phyloP scores from a whole-genome alignment of 2,113 vertebrate genomes.

The Notothenia coriiceps region DNA sequence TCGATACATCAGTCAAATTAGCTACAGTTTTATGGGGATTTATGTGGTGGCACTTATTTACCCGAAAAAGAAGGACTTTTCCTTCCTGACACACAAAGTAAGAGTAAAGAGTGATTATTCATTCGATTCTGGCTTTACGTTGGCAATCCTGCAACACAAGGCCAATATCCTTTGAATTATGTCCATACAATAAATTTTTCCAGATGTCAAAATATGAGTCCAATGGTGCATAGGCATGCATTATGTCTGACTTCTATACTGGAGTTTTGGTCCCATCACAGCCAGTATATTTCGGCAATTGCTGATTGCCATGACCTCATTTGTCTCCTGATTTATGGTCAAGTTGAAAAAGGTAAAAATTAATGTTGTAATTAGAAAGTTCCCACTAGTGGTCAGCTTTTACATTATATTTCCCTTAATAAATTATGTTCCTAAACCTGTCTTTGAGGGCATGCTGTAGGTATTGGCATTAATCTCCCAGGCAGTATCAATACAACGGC shows the following conservation, averaged over 20 bases:
- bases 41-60: not conserved
- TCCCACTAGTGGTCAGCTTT: not conserved
- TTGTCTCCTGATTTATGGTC: not conserved
- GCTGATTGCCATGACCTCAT: not conserved
- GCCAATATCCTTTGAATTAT: not conserved
- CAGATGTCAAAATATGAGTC: not conserved
- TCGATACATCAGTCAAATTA: conserved; percentile 4
- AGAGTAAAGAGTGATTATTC: too few species aligned
- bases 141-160: not conserved
- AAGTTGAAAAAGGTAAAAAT: not conserved
- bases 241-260: not conserved
- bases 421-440: conserved; percentile 50
- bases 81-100: not conserved
- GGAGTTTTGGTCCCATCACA: not conserved
- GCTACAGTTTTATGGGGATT: not conserved
- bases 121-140: not conserved
- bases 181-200: not conserved
- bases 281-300: not conserved
- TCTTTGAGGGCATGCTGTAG: conserved; percentile 39
- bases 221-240: not conserved
- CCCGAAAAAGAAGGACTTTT: not conserved
- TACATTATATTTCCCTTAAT: conserved; percentile 39
- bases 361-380: not conserved
- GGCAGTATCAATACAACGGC: conserved; percentile 6
- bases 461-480: conserved; percentile 37